Evolutionary conservation across 1,140 invertebrate species (phyloP).

Genomic region (Drosophila santomea): DNA sequence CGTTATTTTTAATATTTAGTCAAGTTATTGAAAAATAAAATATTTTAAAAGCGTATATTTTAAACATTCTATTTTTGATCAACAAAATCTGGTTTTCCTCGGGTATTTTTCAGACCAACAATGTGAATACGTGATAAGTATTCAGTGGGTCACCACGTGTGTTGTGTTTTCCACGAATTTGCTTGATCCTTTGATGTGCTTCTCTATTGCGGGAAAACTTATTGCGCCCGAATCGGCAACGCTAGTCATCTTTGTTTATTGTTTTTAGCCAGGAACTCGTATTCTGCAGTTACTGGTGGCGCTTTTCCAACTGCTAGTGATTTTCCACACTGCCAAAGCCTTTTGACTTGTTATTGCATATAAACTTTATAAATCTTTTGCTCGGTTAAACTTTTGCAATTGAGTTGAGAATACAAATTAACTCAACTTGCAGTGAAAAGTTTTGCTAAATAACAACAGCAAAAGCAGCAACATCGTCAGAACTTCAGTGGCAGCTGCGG

Average conservation of each 20-base stretch:
- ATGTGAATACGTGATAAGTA: neutral
- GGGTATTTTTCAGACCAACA: no score
- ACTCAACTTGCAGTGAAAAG: constrained; percentile 74
- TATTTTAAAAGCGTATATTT: no score
- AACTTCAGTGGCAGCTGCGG: constrained; percentile 55
- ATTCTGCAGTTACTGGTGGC: constrained; percentile 30
- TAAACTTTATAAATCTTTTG: constrained; percentile 82
- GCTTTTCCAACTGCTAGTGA: constrained; percentile 16
- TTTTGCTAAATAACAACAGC: constrained; percentile 67
- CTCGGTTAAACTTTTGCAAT: constrained; percentile 81
- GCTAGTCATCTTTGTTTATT: constrained; percentile 57
- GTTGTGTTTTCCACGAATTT: neutral
- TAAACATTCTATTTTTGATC: neutral
- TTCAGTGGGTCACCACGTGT: neutral
- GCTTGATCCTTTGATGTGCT: neutral
- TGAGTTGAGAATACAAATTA: constrained; percentile 82
- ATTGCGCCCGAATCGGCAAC: constrained; percentile 42
- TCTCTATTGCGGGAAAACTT: constrained; percentile 39
- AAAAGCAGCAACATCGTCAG: constrained; percentile 42
- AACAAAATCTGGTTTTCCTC: no score
- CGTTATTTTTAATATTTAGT: neutral
- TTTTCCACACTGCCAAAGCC: constrained; percentile 20
- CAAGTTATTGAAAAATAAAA: no score
- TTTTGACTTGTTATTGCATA: constrained; percentile 75
- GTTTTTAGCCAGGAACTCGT: constrained; percentile 45